A percentile compares a stretch with the other conserved stretches of the same genome.
These are phyloP conservation scores for Crematogaster levior DNA, from an alignment of 2,888 invertebrate genomes.

Conservation along the genomic window DNA sequence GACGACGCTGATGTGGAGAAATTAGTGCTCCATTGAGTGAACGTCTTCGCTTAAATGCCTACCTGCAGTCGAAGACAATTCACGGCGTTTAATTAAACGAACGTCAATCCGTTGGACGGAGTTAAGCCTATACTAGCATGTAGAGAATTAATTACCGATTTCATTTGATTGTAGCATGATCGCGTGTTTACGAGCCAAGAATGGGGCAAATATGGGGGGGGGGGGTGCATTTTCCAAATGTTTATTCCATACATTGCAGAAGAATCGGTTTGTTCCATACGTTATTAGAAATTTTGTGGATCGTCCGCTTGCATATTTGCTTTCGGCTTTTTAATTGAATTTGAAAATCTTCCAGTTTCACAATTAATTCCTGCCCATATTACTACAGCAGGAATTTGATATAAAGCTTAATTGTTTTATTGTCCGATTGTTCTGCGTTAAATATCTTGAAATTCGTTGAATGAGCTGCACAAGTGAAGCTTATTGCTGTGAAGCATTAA, in stretches of 20 bases:
- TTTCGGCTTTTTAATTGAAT: background rate
- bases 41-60: background rate
- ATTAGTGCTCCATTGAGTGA: background rate
- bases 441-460: slow-evolving; percentile 28
- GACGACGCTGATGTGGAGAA: slow-evolving; percentile 20
- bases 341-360: background rate
- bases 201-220: background rate
- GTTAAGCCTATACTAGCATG: background rate
- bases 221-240: background rate
- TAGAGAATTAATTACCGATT: slow-evolving; percentile 43
- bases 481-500: background rate
- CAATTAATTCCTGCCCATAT: background rate
- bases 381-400: background rate
- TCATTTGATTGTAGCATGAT: slow-evolving; percentile 26
- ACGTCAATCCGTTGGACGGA: slow-evolving; percentile 31
- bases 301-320: background rate
- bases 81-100: slow-evolving; percentile 41
- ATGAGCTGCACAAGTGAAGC: slow-evolving; percentile 1
- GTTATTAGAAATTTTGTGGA: background rate
- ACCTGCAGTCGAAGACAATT: slow-evolving; percentile 16
- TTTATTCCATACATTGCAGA: background rate
- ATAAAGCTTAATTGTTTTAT: slow-evolving; percentile 6
- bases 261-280: background rate
- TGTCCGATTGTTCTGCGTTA: background rate
- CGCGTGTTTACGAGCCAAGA: background rate